Evolutionary conservation across 2,797 vertebrate species (phyloP).

Genomic region (Coracias cyanogaster): DNA sequence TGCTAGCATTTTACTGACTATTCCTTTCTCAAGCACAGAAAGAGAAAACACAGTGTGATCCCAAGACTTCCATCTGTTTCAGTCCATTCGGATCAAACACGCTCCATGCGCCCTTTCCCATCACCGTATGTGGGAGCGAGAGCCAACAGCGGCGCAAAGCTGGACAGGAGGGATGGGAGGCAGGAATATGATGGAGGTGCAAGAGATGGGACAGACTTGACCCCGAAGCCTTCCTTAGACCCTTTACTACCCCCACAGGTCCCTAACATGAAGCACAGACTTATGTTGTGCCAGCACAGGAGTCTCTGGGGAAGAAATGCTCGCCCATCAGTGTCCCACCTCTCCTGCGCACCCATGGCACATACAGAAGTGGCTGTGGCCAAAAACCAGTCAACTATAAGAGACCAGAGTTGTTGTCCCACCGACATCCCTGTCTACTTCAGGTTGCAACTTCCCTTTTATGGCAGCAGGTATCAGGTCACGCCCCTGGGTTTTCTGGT

Average conservation of each 20-base stretch:
- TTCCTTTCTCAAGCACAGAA: constrained; percentile 32
- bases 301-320: neutral
- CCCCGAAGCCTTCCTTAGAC: neutral
- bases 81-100: neutral
- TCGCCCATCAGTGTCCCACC: fast-evolving
- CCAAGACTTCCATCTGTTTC: neutral
- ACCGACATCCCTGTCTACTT: fast-evolving
- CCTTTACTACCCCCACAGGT: too few relatives aligned
- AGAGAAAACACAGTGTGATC: neutral
- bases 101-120: fast-evolving
- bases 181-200: neutral
- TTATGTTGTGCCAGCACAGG: fast-evolving
- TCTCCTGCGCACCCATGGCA: fast-evolving
- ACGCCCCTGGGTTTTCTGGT: fast-evolving
- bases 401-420: fast-evolving
- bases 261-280: neutral
- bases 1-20: constrained; percentile 32
- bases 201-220: neutral
- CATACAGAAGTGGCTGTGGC: fast-evolving
- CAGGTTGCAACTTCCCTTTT: neutral
- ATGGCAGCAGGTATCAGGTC: neutral
- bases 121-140: fast-evolving
- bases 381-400: neutral
- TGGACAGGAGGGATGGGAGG: neutral
- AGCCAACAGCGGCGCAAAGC: neutral